Evolutionary conservation across 2,113 vertebrate species (phyloP).

Genomic region (human): GRCh38 chr5:30478501-30479000

Average conservation of each 20-base stretch:
- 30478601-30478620: not conserved
- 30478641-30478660: not conserved
- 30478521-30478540: not conserved
- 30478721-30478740: not conserved
- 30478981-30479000: not conserved
- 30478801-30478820: not conserved
- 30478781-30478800: not conserved
- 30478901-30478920: not conserved
- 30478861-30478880: not conserved
- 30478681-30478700: not conserved
- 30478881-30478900: not conserved
- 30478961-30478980: not conserved
- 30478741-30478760: not conserved
- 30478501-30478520: not conserved
- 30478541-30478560: not conserved
- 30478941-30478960: not conserved
- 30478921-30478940: not conserved
- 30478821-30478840: not conserved
- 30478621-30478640: not conserved
- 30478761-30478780: accelerated
- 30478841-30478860: not conserved
- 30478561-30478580: not conserved
- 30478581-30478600: not conserved
- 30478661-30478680: not conserved
- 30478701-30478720: too few relatives aligned